phyloP scores from a whole-genome alignment of 2,113 vertebrate species.

The Anoura caudifer region DNA sequence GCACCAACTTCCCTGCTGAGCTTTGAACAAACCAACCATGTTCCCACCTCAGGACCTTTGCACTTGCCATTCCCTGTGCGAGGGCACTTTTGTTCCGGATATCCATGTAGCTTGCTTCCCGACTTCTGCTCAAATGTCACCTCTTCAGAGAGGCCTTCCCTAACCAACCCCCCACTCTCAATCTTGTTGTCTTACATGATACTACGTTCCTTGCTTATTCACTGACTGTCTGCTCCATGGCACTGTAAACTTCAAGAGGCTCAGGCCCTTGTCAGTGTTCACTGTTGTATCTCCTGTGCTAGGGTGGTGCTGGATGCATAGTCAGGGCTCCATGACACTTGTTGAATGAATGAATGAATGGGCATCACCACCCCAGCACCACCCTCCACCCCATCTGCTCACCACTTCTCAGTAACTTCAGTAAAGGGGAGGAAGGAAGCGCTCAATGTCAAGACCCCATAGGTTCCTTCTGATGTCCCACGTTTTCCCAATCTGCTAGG shows the following conservation, averaged over 20 bases:
- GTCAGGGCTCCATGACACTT: neutral
- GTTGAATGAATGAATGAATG: neutral
- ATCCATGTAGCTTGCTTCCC: neutral
- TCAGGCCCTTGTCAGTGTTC: neutral
- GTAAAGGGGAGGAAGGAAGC: neutral
- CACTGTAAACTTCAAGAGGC: neutral
- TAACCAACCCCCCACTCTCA: neutral
- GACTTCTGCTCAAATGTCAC: neutral
- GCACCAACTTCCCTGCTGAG: neutral
- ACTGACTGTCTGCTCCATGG: neutral
- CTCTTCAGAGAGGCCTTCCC: neutral
- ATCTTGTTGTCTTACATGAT: neutral
- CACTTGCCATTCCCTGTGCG: neutral
- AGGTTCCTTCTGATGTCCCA: neutral
- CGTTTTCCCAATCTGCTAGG: neutral
- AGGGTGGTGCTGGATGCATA: neutral
- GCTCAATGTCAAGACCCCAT: too few relatives aligned
- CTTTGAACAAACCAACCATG: neutral
- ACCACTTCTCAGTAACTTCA: neutral
- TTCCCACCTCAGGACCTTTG: neutral
- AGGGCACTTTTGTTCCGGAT: neutral
- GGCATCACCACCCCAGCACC: neutral
- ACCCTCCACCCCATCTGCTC: neutral
- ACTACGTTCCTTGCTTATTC: accelerated
- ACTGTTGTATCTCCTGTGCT: too few relatives aligned